phyloP scores from a whole-genome alignment of 1,140 invertebrate species.

The Saccostrea echinata region DNA sequence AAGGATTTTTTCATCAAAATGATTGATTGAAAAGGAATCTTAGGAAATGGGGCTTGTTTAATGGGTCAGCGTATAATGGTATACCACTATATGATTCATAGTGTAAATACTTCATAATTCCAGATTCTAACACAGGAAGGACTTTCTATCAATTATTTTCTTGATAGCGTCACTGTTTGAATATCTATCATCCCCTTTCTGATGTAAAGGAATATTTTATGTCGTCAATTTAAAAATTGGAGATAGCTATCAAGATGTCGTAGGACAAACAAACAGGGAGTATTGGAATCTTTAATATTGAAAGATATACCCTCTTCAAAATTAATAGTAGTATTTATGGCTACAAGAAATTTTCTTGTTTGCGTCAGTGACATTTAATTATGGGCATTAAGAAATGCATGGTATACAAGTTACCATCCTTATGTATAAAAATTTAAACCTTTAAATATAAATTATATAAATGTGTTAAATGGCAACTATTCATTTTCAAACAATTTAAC shows the following conservation, averaged over 20 bases:
- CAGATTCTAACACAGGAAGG: conserved; percentile 15
- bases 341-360: neutral
- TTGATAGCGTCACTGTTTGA: neutral
- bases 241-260: conserved; percentile 10
- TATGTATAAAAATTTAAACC: neutral
- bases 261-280: neutral
- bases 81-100: conserved; percentile 9
- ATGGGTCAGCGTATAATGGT: neutral
- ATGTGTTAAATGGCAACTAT: conserved; percentile 29
- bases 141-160: conserved; percentile 28
- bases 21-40: neutral
- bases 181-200: neutral
- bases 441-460: conserved; percentile 12
- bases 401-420: conserved; percentile 22
- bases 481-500: conserved; percentile 34
- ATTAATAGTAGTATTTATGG: conserved; percentile 29
- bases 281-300: neutral
- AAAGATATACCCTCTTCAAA: conserved; percentile 1
- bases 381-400: conserved; percentile 25
- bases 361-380: conserved; percentile 36
- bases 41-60: neutral
- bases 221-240: conserved; percentile 10
- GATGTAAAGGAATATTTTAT: neutral
- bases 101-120: conserved; percentile 27
- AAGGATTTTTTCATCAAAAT: neutral